These are phyloP conservation scores for Plagodis pulveraria DNA, from an alignment of 2,888 invertebrate genomes.

Conservation along the genomic window DNA sequence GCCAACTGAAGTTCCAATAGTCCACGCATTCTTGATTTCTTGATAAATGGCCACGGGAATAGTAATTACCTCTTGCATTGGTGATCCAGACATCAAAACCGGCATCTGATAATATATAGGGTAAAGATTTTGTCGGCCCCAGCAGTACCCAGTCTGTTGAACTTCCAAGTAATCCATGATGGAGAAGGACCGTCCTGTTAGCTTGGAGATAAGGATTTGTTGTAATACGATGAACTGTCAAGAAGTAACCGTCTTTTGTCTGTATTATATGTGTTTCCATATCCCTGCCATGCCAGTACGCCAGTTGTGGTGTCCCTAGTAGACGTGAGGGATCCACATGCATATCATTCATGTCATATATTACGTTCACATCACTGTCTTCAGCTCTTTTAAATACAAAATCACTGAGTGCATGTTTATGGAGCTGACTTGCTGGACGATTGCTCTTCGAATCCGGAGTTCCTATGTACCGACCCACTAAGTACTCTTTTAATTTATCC, in stretches of 20 bases:
- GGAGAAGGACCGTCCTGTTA: slow-evolving; percentile 57
- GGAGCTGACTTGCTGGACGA: slow-evolving; percentile 1
- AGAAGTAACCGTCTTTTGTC: slow-evolving; percentile 63
- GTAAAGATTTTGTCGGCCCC: slow-evolving; percentile 64
- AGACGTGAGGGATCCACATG: slow-evolving; percentile 17
- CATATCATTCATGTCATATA: neutral
- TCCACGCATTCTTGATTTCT: slow-evolving; percentile 44
- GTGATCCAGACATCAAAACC: slow-evolving; percentile 86
- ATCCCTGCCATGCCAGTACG: slow-evolving; percentile 56
- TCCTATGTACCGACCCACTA: neutral
- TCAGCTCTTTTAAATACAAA: neutral
- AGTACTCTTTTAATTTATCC: slow-evolving; percentile 8
- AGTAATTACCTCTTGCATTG: slow-evolving; percentile 73
- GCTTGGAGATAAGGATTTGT: slow-evolving; percentile 2
- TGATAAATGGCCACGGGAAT: slow-evolving; percentile 59
- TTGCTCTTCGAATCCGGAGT: neutral
- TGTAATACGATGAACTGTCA: slow-evolving; percentile 59
- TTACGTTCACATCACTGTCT: neutral
- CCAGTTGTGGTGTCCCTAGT: slow-evolving; percentile 61
- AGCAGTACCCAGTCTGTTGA: slow-evolving; percentile 72
- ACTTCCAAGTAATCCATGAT: slow-evolving; percentile 70
- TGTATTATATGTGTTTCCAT: slow-evolving; percentile 61
- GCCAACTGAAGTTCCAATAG: slow-evolving; percentile 68
- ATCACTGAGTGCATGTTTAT: slow-evolving; percentile 10
- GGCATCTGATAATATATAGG: slow-evolving; percentile 79